A percentile compares a stretch with the other conserved stretches of the same genome.
These are phyloP conservation scores for Mesembrinibis cayennensis DNA, from an alignment of 2,113 vertebrate species.

Conservation along the genomic window DNA sequence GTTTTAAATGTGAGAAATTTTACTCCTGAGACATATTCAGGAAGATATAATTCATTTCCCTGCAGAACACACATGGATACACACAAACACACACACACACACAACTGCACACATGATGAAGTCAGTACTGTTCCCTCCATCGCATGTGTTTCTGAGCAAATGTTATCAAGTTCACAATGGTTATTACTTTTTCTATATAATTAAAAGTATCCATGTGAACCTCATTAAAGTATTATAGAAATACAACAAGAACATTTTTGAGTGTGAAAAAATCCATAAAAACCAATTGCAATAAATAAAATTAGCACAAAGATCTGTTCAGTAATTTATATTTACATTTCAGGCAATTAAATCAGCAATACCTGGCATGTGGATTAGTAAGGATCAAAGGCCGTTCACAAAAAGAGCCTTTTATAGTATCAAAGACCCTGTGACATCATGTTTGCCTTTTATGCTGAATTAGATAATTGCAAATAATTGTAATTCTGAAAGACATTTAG, in stretches of 20 bases:
- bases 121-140: background rate
- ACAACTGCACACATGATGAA: background rate
- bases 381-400: constrained; percentile 49
- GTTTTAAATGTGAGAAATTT: constrained; percentile 63
- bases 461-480: constrained; percentile 60
- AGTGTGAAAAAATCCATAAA: constrained; percentile 2
- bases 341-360: constrained; percentile 63
- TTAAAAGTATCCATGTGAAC: constrained; percentile 36
- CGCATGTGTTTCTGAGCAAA: background rate
- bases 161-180: constrained; percentile 26
- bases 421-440: constrained; percentile 48
- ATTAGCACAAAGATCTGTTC: constrained; percentile 10
- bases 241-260: background rate
- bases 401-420: constrained; percentile 46
- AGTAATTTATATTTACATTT: constrained; percentile 68
- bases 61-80: constrained; percentile 2
- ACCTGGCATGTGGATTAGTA: constrained; percentile 51
- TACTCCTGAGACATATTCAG: constrained; percentile 46
- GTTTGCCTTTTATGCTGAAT: constrained; percentile 57
- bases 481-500: constrained; percentile 45
- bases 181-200: constrained; percentile 15
- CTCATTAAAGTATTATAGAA: constrained; percentile 32
- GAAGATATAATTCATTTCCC: constrained; percentile 61
- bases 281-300: constrained; percentile 23
- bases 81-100: background rate